Base-by-base conservation (phyloP, 2,797 vertebrate species). In the Borostomias antarcticus region DNA sequence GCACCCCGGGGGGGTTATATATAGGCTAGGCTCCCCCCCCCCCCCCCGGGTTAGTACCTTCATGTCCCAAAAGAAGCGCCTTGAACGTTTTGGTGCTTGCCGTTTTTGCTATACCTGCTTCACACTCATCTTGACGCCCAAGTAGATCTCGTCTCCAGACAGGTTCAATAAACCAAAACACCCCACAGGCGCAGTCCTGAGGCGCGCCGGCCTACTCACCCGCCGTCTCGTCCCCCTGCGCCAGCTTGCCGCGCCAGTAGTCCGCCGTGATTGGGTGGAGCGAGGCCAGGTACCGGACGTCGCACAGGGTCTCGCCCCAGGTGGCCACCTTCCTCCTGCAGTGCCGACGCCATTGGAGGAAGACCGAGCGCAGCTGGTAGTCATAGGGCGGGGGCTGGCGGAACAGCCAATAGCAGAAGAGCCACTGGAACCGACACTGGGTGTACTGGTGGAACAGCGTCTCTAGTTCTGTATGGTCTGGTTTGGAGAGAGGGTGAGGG, bases 371-470 rank as follows among this genome's bases (percentile, higher is more conserved):
- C 72, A 91, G 76, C 70, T 87, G 79, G 7, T 74, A 81, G 74
- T 62, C 68, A 19, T 73, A 70, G 0, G 62, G 83, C 3, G 80
- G 57, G 0, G 82, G 83, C 78, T 88, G 84, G 26, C 75, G 84
- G 79, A 88, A 87, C 29, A 90, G 82, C 78, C 74, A 86, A 63
- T 79, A 83, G 4, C 69, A 77, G 64, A 87, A 88, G 1, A 83
- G 79, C 79, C 83, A 88, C 77, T 83, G 85, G 79, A 88, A 87
- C 50, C 82, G 56, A 58, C 77, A 82, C 52, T 56, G 70, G 17
- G 32, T 50, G 28, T 86, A 86, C 33, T 88, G 78, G 5, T 7
- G 40, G 64, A 82, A 82, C 63, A 86, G 63, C 10, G 59, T 52
- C 62, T 86, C 83, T 71, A 90, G 63, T 45, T 86, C 82, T 1